These are phyloP conservation scores for Aphidoletes aphidimyza DNA, from an alignment of 2,888 invertebrate species.

Conservation along the genomic window DNA sequence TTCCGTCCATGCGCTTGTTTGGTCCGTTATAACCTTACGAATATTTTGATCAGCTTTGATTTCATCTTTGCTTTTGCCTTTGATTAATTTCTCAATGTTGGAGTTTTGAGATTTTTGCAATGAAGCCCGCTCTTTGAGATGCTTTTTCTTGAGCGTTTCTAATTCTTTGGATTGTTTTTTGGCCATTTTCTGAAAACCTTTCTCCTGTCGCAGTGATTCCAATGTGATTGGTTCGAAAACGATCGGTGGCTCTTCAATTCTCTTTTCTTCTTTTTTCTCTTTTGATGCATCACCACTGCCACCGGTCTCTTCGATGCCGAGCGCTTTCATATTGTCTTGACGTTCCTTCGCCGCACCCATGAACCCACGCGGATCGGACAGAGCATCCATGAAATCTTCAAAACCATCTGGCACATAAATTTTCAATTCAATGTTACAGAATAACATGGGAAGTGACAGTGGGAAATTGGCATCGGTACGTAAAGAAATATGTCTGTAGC, in stretches of 20 bases:
- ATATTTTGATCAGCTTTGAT: slow-evolving; percentile 81
- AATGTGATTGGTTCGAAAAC: slow-evolving; percentile 92
- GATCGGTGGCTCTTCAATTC: slow-evolving; percentile 72
- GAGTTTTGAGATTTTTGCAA: slow-evolving; percentile 93
- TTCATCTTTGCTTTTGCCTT: slow-evolving; percentile 90
- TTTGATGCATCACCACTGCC: slow-evolving; percentile 73
- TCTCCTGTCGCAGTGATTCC: slow-evolving; percentile 87
- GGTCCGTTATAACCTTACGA: slow-evolving; percentile 87
- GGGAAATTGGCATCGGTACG: slow-evolving; percentile 99
- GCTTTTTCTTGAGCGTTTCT: slow-evolving; percentile 90
- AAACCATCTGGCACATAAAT: slow-evolving; percentile 99
- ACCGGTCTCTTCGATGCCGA: slow-evolving; percentile 88
- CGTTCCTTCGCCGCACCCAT: slow-evolving; percentile 88
- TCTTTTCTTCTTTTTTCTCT: slow-evolving; percentile 80
- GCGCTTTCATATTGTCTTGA: slow-evolving; percentile 91
- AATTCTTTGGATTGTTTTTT: slow-evolving; percentile 97
- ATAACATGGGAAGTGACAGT: slow-evolving; percentile 98
- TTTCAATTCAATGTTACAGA: slow-evolving; percentile 98
- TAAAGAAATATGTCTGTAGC: slow-evolving; percentile 96
- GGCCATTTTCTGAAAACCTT: slow-evolving; percentile 89
- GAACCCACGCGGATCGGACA: slow-evolving; percentile 94
- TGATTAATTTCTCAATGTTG: slow-evolving; percentile 91
- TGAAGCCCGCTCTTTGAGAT: slow-evolving; percentile 89
- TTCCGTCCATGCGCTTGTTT: slow-evolving; percentile 94
- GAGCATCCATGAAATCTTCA: slow-evolving; percentile 97